Evolutionary conservation across 2,113 vertebrate genomes (phyloP), one percentile per base, ranked within the genome.

Genomic region (Salvelinus sp.): DNA sequence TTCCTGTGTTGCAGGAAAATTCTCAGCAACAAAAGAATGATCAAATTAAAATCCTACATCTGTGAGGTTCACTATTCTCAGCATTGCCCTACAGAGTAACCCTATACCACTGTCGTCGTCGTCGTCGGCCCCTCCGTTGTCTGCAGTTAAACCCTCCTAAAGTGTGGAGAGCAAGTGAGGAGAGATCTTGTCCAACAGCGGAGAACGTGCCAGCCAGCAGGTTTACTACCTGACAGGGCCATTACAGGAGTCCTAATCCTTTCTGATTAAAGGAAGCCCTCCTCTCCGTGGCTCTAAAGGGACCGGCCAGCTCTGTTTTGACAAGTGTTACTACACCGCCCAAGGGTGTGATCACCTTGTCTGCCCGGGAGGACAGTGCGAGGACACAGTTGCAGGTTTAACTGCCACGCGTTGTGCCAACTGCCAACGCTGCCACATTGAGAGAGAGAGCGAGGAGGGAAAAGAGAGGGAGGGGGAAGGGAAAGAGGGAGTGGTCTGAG

Each of bases 221-320:
- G 73, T 77, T 77, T 79, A 79, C 67, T 67, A 67, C 62, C 82
- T 79, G 73, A 76, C 82, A 62, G 44, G 63, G 58, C 70, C 71
- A 78, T 91, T 84, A 90, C 3, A 64, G 73, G 73, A 83, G 74
- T 76, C 4, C 62, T 85, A 82, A 90, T 91, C 68, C 82, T 90
- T 89, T 88, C 81, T 82, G 73, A 88, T 87, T 88, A 88, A 83
- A 87, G 75, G 71, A 77, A 50, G 48, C 23, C 78, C 64, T 22
- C 38, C 73, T 79, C 58, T 64, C 50, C 68, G 38, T 22, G 25
- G 60, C 58, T 77, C 73, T 75, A 60, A 38, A 73, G 74, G 79
- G 73, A 63, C 84, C 23, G 58, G 70, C 78, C 80, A 83, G 76
- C 79, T 79, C 84, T 62, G 81, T 84, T 84, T 81, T 88, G 84